A percentile compares a stretch with the other conserved stretches of the same genome.
phyloP scores from a whole-genome alignment of 2,797 vertebrate species.

The Echiichthys vipera region DNA sequence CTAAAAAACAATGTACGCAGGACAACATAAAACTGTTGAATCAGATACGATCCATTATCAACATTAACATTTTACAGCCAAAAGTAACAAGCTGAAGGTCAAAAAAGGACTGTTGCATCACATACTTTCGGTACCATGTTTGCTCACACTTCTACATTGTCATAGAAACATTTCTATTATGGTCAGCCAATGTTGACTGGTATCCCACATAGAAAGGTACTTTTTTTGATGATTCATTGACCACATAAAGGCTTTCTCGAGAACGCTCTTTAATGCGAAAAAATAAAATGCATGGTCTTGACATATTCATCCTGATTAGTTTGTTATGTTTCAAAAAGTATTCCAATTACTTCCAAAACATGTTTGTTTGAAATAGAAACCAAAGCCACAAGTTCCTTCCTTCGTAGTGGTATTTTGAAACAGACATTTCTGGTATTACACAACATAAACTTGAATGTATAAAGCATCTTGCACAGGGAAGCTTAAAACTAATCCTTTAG shows the following conservation, averaged over 20 bases:
- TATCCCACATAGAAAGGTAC: not conserved
- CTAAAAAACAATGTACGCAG: too few species aligned
- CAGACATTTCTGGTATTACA: not conserved
- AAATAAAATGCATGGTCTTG: not conserved
- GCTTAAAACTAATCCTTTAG: not conserved
- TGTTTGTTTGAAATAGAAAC: conserved; percentile 10
- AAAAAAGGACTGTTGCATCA: not conserved
- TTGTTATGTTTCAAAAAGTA: not conserved
- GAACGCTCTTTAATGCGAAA: not conserved
- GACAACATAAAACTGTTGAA: not conserved
- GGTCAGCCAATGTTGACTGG: not conserved
- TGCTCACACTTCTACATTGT: conserved; percentile 16
- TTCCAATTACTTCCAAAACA: not conserved
- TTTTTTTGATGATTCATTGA: not conserved
- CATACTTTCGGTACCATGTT: not conserved
- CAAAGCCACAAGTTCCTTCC: conserved; percentile 4
- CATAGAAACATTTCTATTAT: conserved; percentile 24
- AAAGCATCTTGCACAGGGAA: not conserved
- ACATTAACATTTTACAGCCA: not conserved
- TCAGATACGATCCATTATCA: not conserved
- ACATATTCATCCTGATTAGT: not conserved
- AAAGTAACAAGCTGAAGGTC: not conserved
- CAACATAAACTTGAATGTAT: not conserved
- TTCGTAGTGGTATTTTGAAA: not conserved
- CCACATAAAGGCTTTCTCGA: not conserved